phyloP scores from a whole-genome alignment of 2,113 vertebrate genomes.

The Antechinus stuartii region DNA sequence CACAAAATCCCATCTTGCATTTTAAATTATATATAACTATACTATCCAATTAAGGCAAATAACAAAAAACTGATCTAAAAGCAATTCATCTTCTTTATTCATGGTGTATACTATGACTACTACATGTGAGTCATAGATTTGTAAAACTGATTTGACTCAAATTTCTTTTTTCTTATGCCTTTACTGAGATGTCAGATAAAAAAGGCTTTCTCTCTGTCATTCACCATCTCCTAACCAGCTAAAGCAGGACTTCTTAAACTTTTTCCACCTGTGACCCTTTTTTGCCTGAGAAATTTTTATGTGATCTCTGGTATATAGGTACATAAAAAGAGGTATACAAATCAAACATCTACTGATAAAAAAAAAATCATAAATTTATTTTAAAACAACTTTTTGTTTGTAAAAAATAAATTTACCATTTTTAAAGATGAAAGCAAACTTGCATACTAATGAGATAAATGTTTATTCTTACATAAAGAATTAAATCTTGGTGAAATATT shows the following conservation, averaged over 20 bases:
- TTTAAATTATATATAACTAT: conserved; percentile 4
- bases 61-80: conserved; percentile 14
- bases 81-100: not conserved
- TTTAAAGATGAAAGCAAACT: no score
- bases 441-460: no score
- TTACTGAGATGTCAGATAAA: not conserved
- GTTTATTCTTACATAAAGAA: no score
- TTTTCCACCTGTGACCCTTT: no score
- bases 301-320: no score
- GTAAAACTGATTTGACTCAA: not conserved
- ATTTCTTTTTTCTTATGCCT: not conserved
- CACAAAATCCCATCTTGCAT: not conserved
- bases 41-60: not conserved
- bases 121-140: not conserved
- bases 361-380: no score
- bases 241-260: not conserved
- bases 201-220: not conserved
- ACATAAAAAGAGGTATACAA: no score
- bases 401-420: no score
- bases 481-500: no score
- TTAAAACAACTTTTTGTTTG: no score
- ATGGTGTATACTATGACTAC: not conserved
- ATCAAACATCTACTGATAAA: no score
- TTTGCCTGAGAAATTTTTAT: no score
- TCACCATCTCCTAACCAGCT: not conserved